Evolutionary conservation across 1,140 invertebrate species (phyloP), one percentile per base, ranked within the genome.

Genomic region (Bemisia tabaci): DNA sequence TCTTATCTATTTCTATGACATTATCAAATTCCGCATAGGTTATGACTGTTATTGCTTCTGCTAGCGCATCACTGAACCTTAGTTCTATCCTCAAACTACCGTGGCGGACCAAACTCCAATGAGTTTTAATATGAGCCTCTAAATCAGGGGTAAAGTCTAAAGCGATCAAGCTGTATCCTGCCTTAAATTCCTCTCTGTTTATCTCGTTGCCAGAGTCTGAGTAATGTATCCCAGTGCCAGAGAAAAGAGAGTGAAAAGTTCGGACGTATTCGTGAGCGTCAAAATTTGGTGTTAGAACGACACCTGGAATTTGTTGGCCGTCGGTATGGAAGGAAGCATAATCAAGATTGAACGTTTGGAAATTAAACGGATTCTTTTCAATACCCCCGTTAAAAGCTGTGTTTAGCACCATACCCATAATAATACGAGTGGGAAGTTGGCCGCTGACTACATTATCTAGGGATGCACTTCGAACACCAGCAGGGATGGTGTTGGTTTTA

Each of bases 61-160:
- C 39, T 22, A 77, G 63, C 63, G 71, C 66, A 22, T 68, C 62
- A 24, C 70, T 69, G 67, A 77, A 77, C 0, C 72, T 63, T 21
- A 75, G 69, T 70, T 76, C 75, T 65, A 76, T 68, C 59, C 72
- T 67, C 33, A 75, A 67, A 63, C 67, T 73, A 39, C 73, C 72
- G 65, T 74, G 70, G 65, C 65, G 70, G 22, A 77, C 66, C 0
- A 77, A 64, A 69, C 76, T 76, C 73, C 75, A 75, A 66, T 78
- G 74, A 63, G 22, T 66, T 39, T n/a, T 48, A 63, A 59, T 26
- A 63, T 76, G 74, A 2, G 72, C 73, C 24, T 74, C 75, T 64
- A 78, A 71, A 71, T 77, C 77, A 24, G 72, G 73, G 22, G 75
- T 77, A 48, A 76, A 69, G 67, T 76, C 73, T 63, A 75, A 76